Evolutionary conservation across 2,797 vertebrate species (phyloP).

Genomic region (Pogoniulus pusillus): DNA sequence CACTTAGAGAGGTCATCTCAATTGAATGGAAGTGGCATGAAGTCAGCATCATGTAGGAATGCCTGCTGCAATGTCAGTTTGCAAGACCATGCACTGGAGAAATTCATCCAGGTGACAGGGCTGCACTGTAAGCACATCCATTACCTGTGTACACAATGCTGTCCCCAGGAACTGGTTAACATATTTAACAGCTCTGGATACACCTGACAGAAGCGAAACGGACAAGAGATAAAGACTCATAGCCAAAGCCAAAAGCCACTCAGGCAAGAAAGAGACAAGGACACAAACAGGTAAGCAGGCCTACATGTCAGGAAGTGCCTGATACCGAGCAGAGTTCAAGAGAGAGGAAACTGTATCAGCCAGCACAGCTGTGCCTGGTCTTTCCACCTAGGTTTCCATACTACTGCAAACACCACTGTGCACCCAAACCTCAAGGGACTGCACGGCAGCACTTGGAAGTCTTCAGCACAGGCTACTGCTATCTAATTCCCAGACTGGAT

Average conservation of each 20-base stretch:
- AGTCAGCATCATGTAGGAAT: constrained; percentile 47
- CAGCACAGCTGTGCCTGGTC: not conserved
- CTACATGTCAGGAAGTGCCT: not conserved
- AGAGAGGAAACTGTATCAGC: not conserved
- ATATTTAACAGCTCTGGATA: constrained; percentile 99
- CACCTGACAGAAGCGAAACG: constrained; percentile 83
- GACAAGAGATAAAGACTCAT: constrained; percentile 24
- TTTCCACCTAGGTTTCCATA: not conserved
- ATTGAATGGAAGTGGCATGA: not conserved
- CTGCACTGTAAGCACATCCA: constrained; percentile 41
- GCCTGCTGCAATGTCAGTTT: constrained; percentile 72
- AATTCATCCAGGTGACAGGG: constrained; percentile 39
- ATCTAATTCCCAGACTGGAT: too few relatives aligned
- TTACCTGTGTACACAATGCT: constrained; percentile 99
- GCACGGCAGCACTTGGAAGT: not conserved
- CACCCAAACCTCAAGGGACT: not conserved
- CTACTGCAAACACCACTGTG: not conserved
- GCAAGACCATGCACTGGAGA: constrained; percentile 77
- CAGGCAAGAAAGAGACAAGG: not conserved
- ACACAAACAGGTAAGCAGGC: not conserved
- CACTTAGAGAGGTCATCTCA: not conserved
- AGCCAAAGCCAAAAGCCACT: constrained; percentile 40
- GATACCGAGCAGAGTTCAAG: not conserved
- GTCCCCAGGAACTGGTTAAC: constrained; percentile 98
- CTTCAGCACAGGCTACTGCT: not conserved